Base-by-base conservation (phyloP, 2,888 invertebrate species). In the Mamestra brassicae region DNA sequence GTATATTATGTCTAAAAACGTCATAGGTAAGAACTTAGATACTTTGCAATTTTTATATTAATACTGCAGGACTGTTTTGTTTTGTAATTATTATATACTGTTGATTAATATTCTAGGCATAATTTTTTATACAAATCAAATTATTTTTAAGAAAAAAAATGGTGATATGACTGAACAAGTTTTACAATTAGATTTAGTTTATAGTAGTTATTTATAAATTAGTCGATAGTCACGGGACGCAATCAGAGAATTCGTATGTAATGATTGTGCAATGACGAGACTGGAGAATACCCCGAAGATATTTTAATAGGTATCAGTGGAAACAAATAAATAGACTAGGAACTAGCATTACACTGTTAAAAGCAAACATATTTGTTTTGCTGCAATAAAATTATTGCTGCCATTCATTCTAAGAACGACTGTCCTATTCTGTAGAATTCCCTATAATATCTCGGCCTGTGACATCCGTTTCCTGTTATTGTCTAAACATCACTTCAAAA, bases 401-500 rank as follows among this genome's bases (percentile, higher is more conserved):
- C 3, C 42, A 36, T 77, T 70, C 75, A 26, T 26, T 26, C 26
- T 50, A 42, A 10, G 61, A 77, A 76, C 8, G 60, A 42, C 38
- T 54, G 11, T 8, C 68, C 15, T 76, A 76, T 47, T 42, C 38
- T 69, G 34, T 34, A 50, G 10, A 61, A 50, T 58, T 45, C 38
- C 36, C 42, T 45, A 52, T 66, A 45, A 34, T 76, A 55, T 36
- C 76, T 55, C 42, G 47, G 4, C 54, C 69, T 69, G 54, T 34
- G 47, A 42, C 61, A 76, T 76, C 75, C 77, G 75, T 70, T 76
- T 77, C 70, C 77, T 62, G 61, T 36, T 38, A 65, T 55, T 76
- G 75, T 61, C 15, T 55, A 76, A 17, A 55, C 4, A 36, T 17
- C 50, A 26, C 26, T 26, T 8, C 47, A 50, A 0, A 38, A 38